These are phyloP conservation scores for Paradoxurus hermaphroditus DNA, from an alignment of 2,113 vertebrate species.

Conservation along the genomic window DNA sequence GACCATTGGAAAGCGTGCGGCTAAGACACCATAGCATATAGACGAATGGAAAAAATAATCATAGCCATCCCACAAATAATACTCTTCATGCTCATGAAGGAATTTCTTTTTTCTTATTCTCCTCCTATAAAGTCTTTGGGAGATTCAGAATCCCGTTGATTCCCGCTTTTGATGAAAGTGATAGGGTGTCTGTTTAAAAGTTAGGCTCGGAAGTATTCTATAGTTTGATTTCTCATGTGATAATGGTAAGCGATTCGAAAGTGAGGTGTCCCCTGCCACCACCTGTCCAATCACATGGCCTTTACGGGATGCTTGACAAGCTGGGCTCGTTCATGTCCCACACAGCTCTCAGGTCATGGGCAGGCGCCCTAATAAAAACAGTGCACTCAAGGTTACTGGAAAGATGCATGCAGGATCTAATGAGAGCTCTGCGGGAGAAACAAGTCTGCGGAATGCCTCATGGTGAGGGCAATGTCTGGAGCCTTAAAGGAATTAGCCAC, in stretches of 20 bases:
- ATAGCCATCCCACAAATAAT: not conserved
- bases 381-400: not conserved
- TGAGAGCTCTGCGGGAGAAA: not conserved
- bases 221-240: not conserved
- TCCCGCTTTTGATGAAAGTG: not conserved
- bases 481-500: not conserved
- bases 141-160: not conserved
- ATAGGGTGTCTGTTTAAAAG: not conserved
- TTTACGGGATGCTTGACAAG: not conserved
- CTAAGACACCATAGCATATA: not conserved
- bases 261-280: not conserved
- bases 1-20: conserved; percentile 5
- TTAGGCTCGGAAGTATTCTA: not conserved
- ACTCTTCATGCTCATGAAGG: not conserved
- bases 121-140: not conserved
- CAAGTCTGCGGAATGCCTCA: not conserved
- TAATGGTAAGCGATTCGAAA: not conserved
- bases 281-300: not conserved
- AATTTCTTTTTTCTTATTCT: not conserved
- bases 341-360: not conserved
- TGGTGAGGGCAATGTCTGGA: not conserved
- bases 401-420: not conserved
- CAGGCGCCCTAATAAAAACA: not conserved
- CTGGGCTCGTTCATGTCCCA: not conserved
- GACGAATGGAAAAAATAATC: conserved; percentile 1